Conservation (phyloP, 2,888 invertebrate species). For the Xanthia icteritia region DNA sequence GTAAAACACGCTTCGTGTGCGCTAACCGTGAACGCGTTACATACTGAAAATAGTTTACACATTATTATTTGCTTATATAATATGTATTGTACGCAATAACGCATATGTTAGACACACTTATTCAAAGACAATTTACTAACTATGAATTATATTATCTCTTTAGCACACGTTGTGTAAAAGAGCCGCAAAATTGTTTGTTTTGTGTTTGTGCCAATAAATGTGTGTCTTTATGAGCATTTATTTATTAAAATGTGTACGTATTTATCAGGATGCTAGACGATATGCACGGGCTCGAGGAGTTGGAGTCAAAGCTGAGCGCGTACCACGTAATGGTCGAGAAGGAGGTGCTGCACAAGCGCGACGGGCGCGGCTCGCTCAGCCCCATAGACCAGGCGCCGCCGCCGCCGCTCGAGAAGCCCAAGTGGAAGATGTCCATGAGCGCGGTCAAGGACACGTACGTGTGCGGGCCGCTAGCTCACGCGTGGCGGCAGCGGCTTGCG, state of each 20-base stretch:
- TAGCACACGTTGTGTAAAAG: slow-evolving; percentile 21
- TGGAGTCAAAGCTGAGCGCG: slow-evolving; percentile 94
- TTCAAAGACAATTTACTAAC: slow-evolving; percentile 38
- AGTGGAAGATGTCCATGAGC: slow-evolving; percentile 93
- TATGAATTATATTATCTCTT: slow-evolving; percentile 13
- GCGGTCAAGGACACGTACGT: slow-evolving; percentile 89
- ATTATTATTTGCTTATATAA: slow-evolving; percentile 47
- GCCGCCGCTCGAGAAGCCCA: slow-evolving; percentile 89
- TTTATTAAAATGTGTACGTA: slow-evolving; percentile 66
- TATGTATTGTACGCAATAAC: slow-evolving; percentile 49
- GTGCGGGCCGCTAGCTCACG: slow-evolving; percentile 43
- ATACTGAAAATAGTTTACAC: slow-evolving; percentile 30
- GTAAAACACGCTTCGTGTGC: slow-evolving; percentile 22
- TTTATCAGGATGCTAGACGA: slow-evolving; percentile 91
- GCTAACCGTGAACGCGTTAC: slow-evolving; percentile 17
- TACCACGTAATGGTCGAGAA: slow-evolving; percentile 95
- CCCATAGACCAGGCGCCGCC: slow-evolving; percentile 87
- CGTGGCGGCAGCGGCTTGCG: slow-evolving; percentile 23
- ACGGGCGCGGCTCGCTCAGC: slow-evolving; percentile 81
- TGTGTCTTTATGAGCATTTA: slow-evolving; percentile 42
- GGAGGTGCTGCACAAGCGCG: slow-evolving; percentile 88
- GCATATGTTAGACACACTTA: slow-evolving; percentile 40
- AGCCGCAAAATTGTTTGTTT: slow-evolving; percentile 28
- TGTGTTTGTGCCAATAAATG: slow-evolving; percentile 40
- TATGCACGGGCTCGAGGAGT: slow-evolving; percentile 93